Base-by-base conservation (phyloP, 2,888 invertebrate genomes). In the Osmoderma eremita region DNA sequence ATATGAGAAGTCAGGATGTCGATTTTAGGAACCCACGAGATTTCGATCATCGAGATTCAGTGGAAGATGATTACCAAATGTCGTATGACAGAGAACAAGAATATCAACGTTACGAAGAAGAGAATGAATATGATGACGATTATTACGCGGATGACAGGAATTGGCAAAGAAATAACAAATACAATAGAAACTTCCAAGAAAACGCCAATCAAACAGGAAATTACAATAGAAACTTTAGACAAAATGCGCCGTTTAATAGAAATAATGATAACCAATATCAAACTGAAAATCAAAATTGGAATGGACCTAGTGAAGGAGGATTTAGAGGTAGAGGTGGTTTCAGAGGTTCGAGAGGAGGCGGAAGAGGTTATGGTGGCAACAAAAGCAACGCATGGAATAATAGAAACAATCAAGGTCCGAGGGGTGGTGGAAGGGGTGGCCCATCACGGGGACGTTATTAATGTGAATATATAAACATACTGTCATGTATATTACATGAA, bases 71-170 rank as follows among this genome's bases (percentile, higher is more conserved):
- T 65, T 79, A 75, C 50, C 73, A 77, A 13, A 73, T 69, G 56
- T 72, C 73, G 18, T 71, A 74, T 18, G 51, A 67, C 6, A 67
- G 74, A 63, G 73, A 68, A 20, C 65, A 70, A 38, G 70, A 72
- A 56, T 67, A 71, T 13, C 69, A 69, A 18, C 68, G 71, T 17
- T 71, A 72, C 30, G 71, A 73, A 6, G 74, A 79, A 65, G 71
- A 74, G 13, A 78, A 81, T 53, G 78, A 79, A 64, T 79, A 83
- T 68, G 80, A 82, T 63, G 81, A 81, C 67, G 82, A 83, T 73
- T 79, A 80, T 71, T 80, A 83, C 66, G 79, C 82, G 69, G 81
- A 83, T 74, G 69, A 73, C 39, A 54, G 84, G 83, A 82, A 78
- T 74, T 82, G 82, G 81, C 81, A 83, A 69, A 82, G 83, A 45